Percentiles rank a stretch among this genome's conserved stretches.
Evolutionary conservation across 1,140 invertebrate genomes (phyloP).

Genomic region (Rhopalosiphum padi): DNA sequence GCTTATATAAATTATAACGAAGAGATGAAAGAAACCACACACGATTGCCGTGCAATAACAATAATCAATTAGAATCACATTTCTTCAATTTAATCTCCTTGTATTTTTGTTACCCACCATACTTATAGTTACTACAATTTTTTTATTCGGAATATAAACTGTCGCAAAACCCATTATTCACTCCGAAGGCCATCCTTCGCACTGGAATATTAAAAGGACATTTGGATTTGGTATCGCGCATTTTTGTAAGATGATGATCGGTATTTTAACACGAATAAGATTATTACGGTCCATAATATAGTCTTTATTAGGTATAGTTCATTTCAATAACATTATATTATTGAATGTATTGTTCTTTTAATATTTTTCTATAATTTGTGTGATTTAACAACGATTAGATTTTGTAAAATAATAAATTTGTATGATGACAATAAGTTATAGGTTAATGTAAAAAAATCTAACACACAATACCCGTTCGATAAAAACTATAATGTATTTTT

Average conservation of each 20-base stretch:
- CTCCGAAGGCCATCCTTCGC: background rate
- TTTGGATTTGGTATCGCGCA: background rate
- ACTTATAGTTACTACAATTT: background rate
- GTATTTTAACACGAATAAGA: background rate
- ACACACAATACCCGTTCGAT: background rate
- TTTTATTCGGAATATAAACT: background rate
- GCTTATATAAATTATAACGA: background rate
- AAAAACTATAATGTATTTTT: background rate
- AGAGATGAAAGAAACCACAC: constrained; percentile 20
- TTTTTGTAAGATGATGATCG: background rate
- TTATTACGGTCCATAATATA: background rate
- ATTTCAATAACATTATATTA: background rate
- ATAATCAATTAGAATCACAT: background rate
- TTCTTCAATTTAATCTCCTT: background rate
- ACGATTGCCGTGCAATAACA: constrained; percentile 11
- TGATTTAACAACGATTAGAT: background rate
- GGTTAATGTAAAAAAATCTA: background rate
- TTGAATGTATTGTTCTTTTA: background rate
- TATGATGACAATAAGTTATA: background rate
- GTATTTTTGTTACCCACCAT: background rate
- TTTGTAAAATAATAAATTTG: background rate
- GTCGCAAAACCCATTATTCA: background rate
- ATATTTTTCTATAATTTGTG: background rate
- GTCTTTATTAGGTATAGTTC: background rate
- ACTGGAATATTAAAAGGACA: background rate